Percentiles rank a stretch among this genome's conserved stretches.
phyloP scores from a whole-genome alignment of 1,140 invertebrate genomes.

The Papilio aristodemus region DNA sequence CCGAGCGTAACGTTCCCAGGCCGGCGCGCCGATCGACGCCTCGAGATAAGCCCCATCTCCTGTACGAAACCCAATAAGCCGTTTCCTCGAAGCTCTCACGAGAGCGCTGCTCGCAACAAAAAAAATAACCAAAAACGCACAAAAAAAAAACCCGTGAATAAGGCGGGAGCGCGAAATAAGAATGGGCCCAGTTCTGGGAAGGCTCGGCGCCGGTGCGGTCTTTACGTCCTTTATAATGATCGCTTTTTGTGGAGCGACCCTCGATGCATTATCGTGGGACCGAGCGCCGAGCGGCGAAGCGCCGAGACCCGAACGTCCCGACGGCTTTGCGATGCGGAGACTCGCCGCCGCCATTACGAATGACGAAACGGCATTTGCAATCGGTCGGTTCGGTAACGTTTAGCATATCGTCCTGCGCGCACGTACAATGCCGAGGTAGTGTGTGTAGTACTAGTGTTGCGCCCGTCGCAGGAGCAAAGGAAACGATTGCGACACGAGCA shows the following conservation, averaged over 20 bases:
- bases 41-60: constrained; percentile 68
- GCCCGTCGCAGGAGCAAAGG: constrained; percentile 42
- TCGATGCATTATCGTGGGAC: constrained; percentile 74
- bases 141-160: constrained; percentile 77
- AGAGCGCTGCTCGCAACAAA: constrained; percentile 67
- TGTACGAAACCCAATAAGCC: constrained; percentile 77
- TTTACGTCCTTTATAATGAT: constrained; percentile 78
- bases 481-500: constrained; percentile 69
- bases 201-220: constrained; percentile 76
- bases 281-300: constrained; percentile 57
- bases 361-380: constrained; percentile 39
- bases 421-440: background rate
- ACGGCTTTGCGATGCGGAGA: constrained; percentile 41
- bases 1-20: constrained; percentile 55
- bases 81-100: constrained; percentile 76
- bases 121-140: constrained; percentile 72
- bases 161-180: constrained; percentile 78
- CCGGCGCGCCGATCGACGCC: constrained; percentile 57
- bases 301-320: constrained; percentile 43
- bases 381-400: constrained; percentile 46
- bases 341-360: constrained; percentile 41
- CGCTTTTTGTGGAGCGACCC: constrained; percentile 73
- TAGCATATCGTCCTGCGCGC: constrained; percentile 45
- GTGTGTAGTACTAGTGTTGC: too few relatives aligned
- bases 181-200: constrained; percentile 77